phyloP scores from a whole-genome alignment of 2,888 invertebrate species.

The Lumbricus terrestris region DNA sequence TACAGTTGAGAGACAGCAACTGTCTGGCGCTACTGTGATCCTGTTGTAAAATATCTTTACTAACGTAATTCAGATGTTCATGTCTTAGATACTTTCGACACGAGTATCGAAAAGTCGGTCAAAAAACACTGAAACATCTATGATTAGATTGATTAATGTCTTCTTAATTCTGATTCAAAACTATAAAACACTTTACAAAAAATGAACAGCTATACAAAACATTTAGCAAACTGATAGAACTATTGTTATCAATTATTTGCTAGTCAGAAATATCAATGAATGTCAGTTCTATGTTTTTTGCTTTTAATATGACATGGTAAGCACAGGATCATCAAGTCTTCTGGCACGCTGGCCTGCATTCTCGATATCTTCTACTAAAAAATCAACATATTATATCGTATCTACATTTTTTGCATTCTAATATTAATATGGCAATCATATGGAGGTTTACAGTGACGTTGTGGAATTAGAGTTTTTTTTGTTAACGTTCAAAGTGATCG shows the following conservation, averaged over 20 bases:
- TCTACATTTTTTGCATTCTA: background rate
- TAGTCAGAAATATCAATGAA: background rate
- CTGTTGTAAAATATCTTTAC: background rate
- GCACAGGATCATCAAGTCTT: background rate
- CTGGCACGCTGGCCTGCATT: background rate
- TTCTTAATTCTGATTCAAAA: background rate
- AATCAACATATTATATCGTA: background rate
- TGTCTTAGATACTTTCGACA: background rate
- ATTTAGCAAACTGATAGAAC: background rate
- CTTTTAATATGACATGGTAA: background rate
- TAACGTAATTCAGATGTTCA: background rate
- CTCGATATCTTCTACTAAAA: background rate
- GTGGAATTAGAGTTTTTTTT: background rate
- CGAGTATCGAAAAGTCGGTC: background rate
- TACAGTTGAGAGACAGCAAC: background rate
- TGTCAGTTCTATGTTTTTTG: background rate
- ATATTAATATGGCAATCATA: background rate
- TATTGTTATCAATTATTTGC: background rate
- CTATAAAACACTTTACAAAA: background rate
- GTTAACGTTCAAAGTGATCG: background rate
- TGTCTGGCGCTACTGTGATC: too few species aligned
- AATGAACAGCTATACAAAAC: background rate
- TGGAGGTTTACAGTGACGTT: too few species aligned
- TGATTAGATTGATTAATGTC: too few species aligned
- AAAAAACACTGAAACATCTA: constrained; percentile 3